Evolutionary conservation across 2,113 vertebrate genomes (phyloP).

Genomic region (Psettodes erumei): DNA sequence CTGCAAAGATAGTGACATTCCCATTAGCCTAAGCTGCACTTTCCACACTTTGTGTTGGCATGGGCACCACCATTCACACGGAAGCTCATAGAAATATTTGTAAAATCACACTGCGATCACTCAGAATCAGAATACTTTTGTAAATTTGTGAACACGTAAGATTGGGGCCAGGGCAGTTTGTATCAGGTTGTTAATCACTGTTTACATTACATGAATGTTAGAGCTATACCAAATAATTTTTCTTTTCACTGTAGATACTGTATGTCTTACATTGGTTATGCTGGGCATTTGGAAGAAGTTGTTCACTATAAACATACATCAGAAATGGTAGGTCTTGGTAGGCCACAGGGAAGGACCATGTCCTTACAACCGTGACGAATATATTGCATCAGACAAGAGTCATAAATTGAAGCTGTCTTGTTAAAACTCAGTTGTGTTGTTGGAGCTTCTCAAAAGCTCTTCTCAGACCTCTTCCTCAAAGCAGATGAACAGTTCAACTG

Average conservation of each 20-base stretch:
- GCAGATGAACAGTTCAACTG: slow-evolving; percentile 29
- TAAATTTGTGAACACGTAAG: neutral
- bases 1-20: too few relatives aligned
- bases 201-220: neutral
- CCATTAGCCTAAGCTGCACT: too few relatives aligned
- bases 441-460: slow-evolving; percentile 51
- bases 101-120: neutral
- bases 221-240: neutral
- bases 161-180: neutral
- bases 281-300: neutral
- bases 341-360: neutral
- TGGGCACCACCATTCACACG: neutral
- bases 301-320: neutral
- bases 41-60: neutral
- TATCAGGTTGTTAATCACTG: neutral
- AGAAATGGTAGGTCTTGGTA: neutral
- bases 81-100: neutral
- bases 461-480: slow-evolving; percentile 3
- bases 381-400: slow-evolving; percentile 21
- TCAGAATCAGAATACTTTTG: neutral
- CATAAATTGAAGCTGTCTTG: slow-evolving; percentile 20
- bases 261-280: neutral
- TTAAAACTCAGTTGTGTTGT: slow-evolving; percentile 27
- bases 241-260: neutral
- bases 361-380: neutral